Base-by-base conservation (phyloP, 2,888 invertebrate genomes). In the Drosophila cyrtoloma region DNA sequence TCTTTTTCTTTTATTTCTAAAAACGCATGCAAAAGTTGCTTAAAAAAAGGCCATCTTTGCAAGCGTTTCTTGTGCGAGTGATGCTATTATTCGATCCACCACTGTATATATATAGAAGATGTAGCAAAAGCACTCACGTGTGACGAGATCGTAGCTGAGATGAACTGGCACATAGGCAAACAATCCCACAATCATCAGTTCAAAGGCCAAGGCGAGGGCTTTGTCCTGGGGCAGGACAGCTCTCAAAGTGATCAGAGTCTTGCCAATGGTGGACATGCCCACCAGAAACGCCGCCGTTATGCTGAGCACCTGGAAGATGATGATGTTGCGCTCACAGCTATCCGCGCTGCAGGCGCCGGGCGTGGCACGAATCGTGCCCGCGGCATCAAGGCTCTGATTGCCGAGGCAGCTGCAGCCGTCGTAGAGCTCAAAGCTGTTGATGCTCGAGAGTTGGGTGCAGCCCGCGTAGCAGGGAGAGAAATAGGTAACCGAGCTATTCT, bases 381-480 rank as follows among this genome's bases (percentile, higher is more conserved):
- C 74, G 9, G 65, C 32, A 9, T 81, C 76, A 16, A 77, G 60
- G 1, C 91, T 89, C 44, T 89, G 90, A 42, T 92, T 85, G 0
- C 81, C 84, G 9, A 94, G 93, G 84, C 95, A 95, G 10, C 91
- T 93, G 84, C 96, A 96, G 42, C 94, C 94, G 37, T 92, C 92
- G 83, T 94, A 95, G 3, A 94, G 84, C 92, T 86, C 93, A 3
- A 94, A 79, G 79, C 92, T 94, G 71, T 94, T 94, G n/a, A 94
- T 92, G n/a, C 91, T 81, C 3, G 93, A 82, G 56, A 93, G 88
- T 5, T 86, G 81, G 9, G 92, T 92, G 89, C 97, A 97, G 1
- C 97, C 97, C 4, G 97, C 97, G 84, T 95, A 95, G 91, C 97
- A 97, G 0, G 97, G 96, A 0, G 96, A 96, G 89, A 95, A 97